Base-by-base conservation (phyloP, 2,888 invertebrate genomes). In the Cataglyphis rosenhaueri region DNA sequence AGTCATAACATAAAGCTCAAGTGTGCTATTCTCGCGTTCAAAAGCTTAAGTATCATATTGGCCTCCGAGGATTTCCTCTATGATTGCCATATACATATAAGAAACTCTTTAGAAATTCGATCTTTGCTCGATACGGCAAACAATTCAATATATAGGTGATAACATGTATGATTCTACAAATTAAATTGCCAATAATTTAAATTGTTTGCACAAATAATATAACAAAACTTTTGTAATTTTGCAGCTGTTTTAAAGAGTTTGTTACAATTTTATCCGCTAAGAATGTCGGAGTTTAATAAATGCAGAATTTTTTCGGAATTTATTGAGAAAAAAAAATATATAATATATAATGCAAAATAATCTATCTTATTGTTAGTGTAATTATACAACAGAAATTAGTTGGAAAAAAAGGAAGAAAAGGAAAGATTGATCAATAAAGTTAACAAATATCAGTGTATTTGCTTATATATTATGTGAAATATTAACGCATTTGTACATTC, bases 1-100 rank as follows among this genome's bases (percentile, higher is more conserved):
- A 85, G 59, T 61, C 44, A 65, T 81, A 81, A 76, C 55, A 44
- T 25, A 71, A 66, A 75, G 62, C 71, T 52, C 12, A 75, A 61
- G 81, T 61, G 66, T 64, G 48, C 48, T 52, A 44, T 55, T 68
- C 64, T 75, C 61, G 59, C 59, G 48, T 71, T 71, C 35, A 76
- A 61, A 52, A 32, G 59, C 68, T 82, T 44, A 81, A 74, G 68
- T 79, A 66, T 64, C 61, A 25, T 6, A 29, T 57, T 59, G 41
- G 70, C 8, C 48, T 38, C 38, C 9, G 29, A 61, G 48, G 57
- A 48, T 61, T 64, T 74, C 59, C 65, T 71, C 59, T 61, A 62
- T 48, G 52, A 21, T 57, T 25, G 25, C 25, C 4, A 8, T 59
- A 48, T n/a, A 44, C 12, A 25, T 29, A n/a, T 18, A 35, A 75